Conservation (phyloP, 2,113 vertebrate genomes). For the Petroica traversi region DNA sequence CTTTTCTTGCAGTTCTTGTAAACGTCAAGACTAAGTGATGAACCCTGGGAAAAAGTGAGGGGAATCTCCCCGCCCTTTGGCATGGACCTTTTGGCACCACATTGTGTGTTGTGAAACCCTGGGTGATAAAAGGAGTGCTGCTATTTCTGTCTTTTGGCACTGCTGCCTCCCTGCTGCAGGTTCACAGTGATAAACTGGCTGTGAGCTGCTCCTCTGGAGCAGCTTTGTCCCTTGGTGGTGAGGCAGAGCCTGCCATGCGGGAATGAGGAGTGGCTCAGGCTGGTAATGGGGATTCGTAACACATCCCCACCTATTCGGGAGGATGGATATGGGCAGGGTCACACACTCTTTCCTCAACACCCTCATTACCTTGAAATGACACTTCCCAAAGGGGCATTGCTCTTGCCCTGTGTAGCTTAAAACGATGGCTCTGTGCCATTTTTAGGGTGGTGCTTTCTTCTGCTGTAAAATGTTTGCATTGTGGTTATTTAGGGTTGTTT, state of each 20-base stretch:
- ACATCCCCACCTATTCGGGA: background rate
- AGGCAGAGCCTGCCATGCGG: accelerated
- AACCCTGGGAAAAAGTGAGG: conserved; percentile 9
- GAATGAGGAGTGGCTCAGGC: background rate
- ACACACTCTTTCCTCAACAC: background rate
- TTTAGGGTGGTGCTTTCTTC: background rate
- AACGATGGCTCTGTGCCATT: background rate
- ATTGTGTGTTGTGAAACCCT: background rate
- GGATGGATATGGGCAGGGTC: background rate
- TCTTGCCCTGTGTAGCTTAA: background rate
- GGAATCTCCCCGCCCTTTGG: background rate
- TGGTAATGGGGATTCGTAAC: background rate
- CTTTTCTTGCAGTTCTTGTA: conserved; percentile 35
- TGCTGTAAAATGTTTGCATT: background rate
- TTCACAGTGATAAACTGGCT: background rate
- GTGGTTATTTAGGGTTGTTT: background rate
- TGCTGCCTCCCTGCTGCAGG: background rate
- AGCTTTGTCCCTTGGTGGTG: background rate
- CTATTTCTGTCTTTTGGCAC: conserved; percentile 48
- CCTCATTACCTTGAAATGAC: conserved; percentile 9
- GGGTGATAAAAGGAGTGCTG: background rate
- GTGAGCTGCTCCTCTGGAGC: background rate
- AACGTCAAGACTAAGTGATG: conserved; percentile 42
- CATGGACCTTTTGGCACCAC: background rate
- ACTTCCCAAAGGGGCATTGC: background rate